Evolutionary conservation across 2,797 vertebrate genomes (phyloP), one percentile per base, ranked within the genome.

Genomic region (Enoplosus armatus): DNA sequence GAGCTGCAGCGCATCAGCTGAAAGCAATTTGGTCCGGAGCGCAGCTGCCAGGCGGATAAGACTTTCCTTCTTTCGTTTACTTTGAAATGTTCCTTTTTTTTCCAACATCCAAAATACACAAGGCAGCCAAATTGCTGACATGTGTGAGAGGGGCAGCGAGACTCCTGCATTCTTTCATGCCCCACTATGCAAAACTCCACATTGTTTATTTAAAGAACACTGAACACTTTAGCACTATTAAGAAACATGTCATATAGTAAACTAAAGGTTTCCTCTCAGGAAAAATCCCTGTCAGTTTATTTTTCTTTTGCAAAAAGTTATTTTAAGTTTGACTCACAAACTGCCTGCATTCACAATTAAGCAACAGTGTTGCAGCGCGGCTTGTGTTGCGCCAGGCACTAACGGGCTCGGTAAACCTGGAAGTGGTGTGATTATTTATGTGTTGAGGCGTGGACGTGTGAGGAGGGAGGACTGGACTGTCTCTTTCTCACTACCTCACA

Each of bases 51-150:
- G 95, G 93, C 94, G 96, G 96, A 96, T 96, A 96, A 96, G 96
- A 96, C 96, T 97, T 97, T 96, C 96, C 96, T 97, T 96, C 96
- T 94, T 95, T 96, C 95, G 95, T 97, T 97, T 97, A 98, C 97
- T 97, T 97, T 97, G 94, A 97, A 98, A 97, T 96, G 96, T 96
- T 96, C 95, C 96, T 95, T 96, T 96, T 96, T 94, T 91, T 91
- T 83, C 89, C 89, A 83, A 95, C 96, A 95, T 97, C 96, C 96
- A 98, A 97, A 97, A 97, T 97, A 97, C 97, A 97, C 97, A 97
- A 97, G 96, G 96, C 96, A 93, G 96, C 95, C 96, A 98, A 98
- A 98, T 98, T 97, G 96, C 97, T 97, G 97, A 97, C 97, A 97
- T 98, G 95, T 98, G 97, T 97, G 96, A 86, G 93, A 95, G 93